A percentile compares a stretch with the other conserved stretches of the same genome.
phyloP scores from a whole-genome alignment of 2,888 invertebrate species.

The Athalia cordata region DNA sequence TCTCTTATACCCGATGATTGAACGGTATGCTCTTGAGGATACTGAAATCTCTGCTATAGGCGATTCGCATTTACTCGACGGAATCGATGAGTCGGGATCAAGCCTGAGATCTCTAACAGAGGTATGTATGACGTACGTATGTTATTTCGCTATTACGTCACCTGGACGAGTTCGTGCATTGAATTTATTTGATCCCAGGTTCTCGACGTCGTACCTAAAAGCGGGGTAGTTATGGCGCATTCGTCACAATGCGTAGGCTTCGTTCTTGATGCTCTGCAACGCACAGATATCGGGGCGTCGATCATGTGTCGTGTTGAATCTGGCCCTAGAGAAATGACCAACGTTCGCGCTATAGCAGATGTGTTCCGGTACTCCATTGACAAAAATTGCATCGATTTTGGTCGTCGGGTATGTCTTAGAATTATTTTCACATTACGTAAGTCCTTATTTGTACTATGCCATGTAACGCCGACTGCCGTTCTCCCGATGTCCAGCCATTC shows the following conservation, averaged over 20 bases:
- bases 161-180: not conserved
- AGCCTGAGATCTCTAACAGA: not conserved
- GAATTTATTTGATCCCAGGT: constrained; percentile 49
- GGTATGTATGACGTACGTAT: not conserved
- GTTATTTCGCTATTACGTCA: constrained; percentile 19
- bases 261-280: constrained; percentile 54
- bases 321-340: constrained; percentile 76
- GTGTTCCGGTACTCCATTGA: constrained; percentile 75
- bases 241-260: constrained; percentile 55
- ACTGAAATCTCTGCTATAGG: constrained; percentile 52
- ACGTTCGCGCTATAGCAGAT: constrained; percentile 75
- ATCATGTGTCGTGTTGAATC: constrained; percentile 76
- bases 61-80: not conserved
- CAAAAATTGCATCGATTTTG: constrained; percentile 70
- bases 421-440: not conserved
- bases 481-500: constrained; percentile 67
- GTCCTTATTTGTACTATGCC: too few species aligned
- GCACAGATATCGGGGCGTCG: constrained; percentile 71
- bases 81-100: not conserved
- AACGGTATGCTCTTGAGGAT: constrained; percentile 48
- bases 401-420: constrained; percentile 66
- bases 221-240: constrained; percentile 54
- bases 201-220: constrained; percentile 53
- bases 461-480: too few species aligned
- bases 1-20: constrained; percentile 49